Base-by-base conservation (phyloP, 2,888 invertebrate species). In the Microctonus hyperodae region DNA sequence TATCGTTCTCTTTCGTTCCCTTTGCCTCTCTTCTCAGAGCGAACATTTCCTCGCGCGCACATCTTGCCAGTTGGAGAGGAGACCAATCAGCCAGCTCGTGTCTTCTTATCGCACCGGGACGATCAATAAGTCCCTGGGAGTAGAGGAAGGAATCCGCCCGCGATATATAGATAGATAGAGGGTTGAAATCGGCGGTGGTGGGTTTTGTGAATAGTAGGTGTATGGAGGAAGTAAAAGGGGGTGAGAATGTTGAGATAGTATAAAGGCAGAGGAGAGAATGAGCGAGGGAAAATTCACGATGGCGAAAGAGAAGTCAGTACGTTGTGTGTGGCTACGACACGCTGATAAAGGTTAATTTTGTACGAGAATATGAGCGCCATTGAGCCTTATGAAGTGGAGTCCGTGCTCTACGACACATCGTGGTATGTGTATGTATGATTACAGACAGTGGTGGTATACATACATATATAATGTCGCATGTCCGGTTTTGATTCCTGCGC, bases 271-370 rank as follows among this genome's bases (percentile, higher is more conserved):
- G 16, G 16, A 16, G 16, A 6, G 35, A 37, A 10, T n/a, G 40
- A 25, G 57, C 31, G 61, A 35, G 51, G 62, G 59, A 16, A 33
- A 35, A 64, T 44, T 44, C 57, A n/a, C 40, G 66, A 31, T 37
- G 60, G 55, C 48, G 63, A 62, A 50, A 50, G 44, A 60, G 57
- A 62, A n/a, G 50, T 51, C 57, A 56, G 62, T 40, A 59, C 61
- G 57, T 56, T 69, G 73, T 70, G 70, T 50, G 70, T 50, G 44
- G 50, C 66, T 25, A 62, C 56, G 72, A 73, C 71, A 75, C 72
- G 76, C 83, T 85, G 85, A 85, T 85, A 85, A 85, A 85, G 84
- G 85, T 85, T 85, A 85, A 85, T 85, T 84, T 85, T 82, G 82
- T 81, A 83, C 78, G 81, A 81, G 81, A 75, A 78, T 77, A 75